A percentile compares a stretch with the other conserved stretches of the same genome.
These are phyloP conservation scores for Phytoseiulus persimilis DNA, from an alignment of 2,888 invertebrate genomes.

Conservation along the genomic window DNA sequence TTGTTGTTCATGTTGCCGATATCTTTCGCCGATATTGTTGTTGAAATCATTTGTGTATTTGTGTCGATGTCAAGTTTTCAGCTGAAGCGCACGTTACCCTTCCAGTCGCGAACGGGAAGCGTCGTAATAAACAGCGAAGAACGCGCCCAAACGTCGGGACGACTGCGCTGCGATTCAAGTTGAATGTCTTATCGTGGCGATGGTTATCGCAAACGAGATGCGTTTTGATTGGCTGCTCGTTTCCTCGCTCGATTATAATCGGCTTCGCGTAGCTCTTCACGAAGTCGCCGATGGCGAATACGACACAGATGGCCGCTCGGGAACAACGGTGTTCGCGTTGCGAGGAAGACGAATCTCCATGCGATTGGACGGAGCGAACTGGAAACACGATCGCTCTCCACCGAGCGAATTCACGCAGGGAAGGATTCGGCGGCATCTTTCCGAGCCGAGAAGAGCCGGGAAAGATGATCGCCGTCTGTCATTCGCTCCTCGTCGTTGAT, in stretches of 20 bases:
- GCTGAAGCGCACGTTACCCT: too few relatives aligned
- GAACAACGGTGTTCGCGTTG: neutral
- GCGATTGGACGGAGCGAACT: neutral
- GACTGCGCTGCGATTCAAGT: neutral
- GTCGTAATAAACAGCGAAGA: too few relatives aligned
- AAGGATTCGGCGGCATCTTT: neutral
- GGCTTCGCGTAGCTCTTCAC: neutral
- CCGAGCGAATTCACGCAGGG: neutral
- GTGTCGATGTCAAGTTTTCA: too few relatives aligned
- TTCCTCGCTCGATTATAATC: neutral
- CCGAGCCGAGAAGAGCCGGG: neutral
- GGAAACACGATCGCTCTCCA: neutral
- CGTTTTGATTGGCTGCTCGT: neutral
- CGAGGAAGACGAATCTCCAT: neutral
- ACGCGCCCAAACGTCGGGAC: neutral
- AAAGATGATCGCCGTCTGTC: neutral
- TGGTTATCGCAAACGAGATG: neutral
- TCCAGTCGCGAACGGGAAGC: neutral
- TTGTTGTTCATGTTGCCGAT: too few relatives aligned
- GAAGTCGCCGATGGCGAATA: neutral
- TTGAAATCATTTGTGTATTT: too few relatives aligned
- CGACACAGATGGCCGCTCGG: neutral
- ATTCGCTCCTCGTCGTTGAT: neutral
- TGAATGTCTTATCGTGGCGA: neutral
- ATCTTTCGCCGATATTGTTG: too few relatives aligned